Evolutionary conservation across 2,888 invertebrate species (phyloP), one percentile per base, ranked within the genome.

Genomic region (Neoscelio sp.): DNA sequence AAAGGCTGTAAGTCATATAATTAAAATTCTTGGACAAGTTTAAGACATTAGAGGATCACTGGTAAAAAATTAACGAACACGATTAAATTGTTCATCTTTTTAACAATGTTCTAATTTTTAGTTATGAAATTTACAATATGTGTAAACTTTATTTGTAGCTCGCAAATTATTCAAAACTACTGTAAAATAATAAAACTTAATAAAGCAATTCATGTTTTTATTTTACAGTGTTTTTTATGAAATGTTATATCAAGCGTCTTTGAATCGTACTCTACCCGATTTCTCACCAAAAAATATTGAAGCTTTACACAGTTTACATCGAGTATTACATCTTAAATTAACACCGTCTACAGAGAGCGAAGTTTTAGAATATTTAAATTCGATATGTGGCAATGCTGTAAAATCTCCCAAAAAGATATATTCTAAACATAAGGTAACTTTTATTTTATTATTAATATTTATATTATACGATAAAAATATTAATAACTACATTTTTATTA

Each of bases 151-250:
- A n/a, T n/a, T n/a, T n/a, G n/a, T 6, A 23, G 23, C 4, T 23
- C 6, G 23, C 6, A 4, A 23, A 23, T 6, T 23, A 23, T 6
- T 46, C 20, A 23, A 46, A 23, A 10, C 10, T 10, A 18, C 1
- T 17, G n/a, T 46, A 4, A 12, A 23, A n/a, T 48, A 13, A 48
- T 18, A 7, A 23, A 13, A 10, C 5, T 2, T 46, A 44, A 18
- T 12, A 12, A 46, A 2, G 8, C 18, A 17, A 42, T 23, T 26
- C 15, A 26, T 15, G 7, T 56, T 26, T 67, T 42, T 40, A 67
- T 46, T 64, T 28, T 38, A 52, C 75, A 90, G 89, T 23, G 82
- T 82, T 23, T 80, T 86, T 10, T 90, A 90, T 35, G 70, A 86
- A n/a, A 82, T 85, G 68, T 80, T 90, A 15, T 83, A 87, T 75